Conservation (phyloP, 2,888 invertebrate genomes). For the Aphelenchoides bicaudatus region DNA sequence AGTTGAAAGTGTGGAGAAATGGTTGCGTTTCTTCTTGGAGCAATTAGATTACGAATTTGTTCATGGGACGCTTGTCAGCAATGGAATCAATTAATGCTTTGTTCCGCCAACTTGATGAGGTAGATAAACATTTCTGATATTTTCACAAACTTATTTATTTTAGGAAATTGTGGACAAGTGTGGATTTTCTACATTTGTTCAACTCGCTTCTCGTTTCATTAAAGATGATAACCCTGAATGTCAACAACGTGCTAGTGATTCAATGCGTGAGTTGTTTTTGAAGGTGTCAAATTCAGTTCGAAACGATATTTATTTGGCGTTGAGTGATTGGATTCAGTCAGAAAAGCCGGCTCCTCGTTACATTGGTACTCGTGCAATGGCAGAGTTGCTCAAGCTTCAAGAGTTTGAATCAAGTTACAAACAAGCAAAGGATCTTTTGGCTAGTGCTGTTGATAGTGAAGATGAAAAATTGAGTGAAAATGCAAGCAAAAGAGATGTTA, state of each 20-base stretch:
- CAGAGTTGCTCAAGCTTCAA: slow-evolving; percentile 25
- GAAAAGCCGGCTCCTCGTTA: not conserved
- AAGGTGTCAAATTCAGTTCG: slow-evolving; percentile 45
- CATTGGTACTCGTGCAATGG: slow-evolving; percentile 12
- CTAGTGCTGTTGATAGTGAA: slow-evolving; percentile 17
- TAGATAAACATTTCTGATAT: slow-evolving; percentile 28
- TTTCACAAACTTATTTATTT: no score
- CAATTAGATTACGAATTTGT: slow-evolving; percentile 79
- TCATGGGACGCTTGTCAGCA: slow-evolving; percentile 78
- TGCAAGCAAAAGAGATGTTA: no score
- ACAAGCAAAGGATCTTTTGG: not conserved
- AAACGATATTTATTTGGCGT: slow-evolving; percentile 41
- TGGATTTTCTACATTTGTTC: slow-evolving; percentile 72
- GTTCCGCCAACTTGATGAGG: slow-evolving; percentile 64
- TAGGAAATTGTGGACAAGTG: slow-evolving; percentile 69
- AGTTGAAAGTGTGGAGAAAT: slow-evolving; percentile 66
- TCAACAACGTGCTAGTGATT: slow-evolving; percentile 71
- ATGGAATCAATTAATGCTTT: slow-evolving; percentile 78
- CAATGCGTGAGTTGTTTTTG: slow-evolving; percentile 71
- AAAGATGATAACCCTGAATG: slow-evolving; percentile 78
- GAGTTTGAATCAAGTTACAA: slow-evolving; percentile 16
- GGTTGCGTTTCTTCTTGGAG: slow-evolving; percentile 74
- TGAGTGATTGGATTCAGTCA: slow-evolving; percentile 48
- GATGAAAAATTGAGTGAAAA: no score
- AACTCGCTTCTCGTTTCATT: slow-evolving; percentile 74